Percentiles rank a stretch among this genome's conserved stretches.
These are phyloP conservation scores for Muricea muricata DNA, from an alignment of 92 coral and sea anemone genomes.

Conservation along the genomic window DNA sequence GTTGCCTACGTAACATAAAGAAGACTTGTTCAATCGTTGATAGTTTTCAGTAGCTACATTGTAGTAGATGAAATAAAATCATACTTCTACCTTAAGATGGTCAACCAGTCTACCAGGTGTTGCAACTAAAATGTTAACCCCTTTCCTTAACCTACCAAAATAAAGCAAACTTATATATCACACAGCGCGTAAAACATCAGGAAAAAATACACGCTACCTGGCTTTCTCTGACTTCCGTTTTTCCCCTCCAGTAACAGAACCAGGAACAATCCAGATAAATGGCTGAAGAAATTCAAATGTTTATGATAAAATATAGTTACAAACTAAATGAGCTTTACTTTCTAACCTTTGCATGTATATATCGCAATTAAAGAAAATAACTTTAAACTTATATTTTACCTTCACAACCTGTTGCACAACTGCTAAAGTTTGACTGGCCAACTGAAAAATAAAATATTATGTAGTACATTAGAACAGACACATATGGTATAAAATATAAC, in stretches of 20 bases:
- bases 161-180: not conserved
- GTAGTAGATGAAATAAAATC: no score
- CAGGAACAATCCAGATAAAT: conserved; percentile 97
- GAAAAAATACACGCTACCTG: conserved; percentile 50
- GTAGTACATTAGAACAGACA: no score
- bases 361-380: no score
- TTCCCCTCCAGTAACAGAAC: conserved; percentile 91
- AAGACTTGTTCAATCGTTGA: no score
- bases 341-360: no score
- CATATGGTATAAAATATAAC: no score
- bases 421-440: conserved; percentile 88
- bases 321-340: no score
- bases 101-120: conserved; percentile 98
- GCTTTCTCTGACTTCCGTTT: conserved; percentile 95
- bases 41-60: no score
- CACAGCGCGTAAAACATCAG: no score
- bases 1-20: conserved; percentile 70
- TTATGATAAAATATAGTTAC: no score
- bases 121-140: conserved; percentile 92
- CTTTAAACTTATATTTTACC: conserved; percentile 48
- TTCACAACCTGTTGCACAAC: conserved; percentile 83
- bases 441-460: conserved; percentile 48
- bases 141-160: conserved; percentile 80
- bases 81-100: conserved; percentile 80
- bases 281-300: conserved; percentile 79